phyloP scores from a whole-genome alignment of 2,797 vertebrate genomes.

The Rhabdomys pumilio region DNA sequence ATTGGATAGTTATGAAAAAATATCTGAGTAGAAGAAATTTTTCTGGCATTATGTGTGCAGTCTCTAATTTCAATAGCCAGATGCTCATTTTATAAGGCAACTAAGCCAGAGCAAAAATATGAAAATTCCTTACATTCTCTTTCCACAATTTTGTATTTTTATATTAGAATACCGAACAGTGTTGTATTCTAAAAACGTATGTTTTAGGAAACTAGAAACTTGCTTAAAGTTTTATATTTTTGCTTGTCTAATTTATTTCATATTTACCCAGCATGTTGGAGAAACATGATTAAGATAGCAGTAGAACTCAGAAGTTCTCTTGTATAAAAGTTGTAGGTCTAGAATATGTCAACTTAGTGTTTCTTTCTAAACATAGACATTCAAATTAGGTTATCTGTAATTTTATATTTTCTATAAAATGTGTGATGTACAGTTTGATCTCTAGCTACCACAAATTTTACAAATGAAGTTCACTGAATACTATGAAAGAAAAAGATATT shows the following conservation, averaged over 20 bases:
- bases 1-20: conserved; percentile 52
- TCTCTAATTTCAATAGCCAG: conserved; percentile 47
- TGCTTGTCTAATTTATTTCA: conserved; percentile 69
- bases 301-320: conserved; percentile 15
- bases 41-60: background rate
- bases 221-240: background rate
- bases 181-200: background rate
- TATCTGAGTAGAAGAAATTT: background rate
- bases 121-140: background rate
- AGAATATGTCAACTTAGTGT: background rate
- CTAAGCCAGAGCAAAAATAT: conserved; percentile 31
- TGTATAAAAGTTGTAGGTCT: conserved; percentile 5
- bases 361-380: background rate
- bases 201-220: conserved; percentile 45
- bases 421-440: background rate
- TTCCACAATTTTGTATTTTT: conserved; percentile 17
- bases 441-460: background rate
- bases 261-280: background rate
- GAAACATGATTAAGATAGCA: conserved; percentile 5
- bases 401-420: background rate
- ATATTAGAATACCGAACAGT: conserved; percentile 53
- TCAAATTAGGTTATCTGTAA: background rate
- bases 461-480: background rate
- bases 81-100: conserved; percentile 16
- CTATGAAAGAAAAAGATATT: background rate